Evolutionary conservation across 2,113 vertebrate species (phyloP), one percentile per base, ranked within the genome.

Genomic region (Chitala chitala): DNA sequence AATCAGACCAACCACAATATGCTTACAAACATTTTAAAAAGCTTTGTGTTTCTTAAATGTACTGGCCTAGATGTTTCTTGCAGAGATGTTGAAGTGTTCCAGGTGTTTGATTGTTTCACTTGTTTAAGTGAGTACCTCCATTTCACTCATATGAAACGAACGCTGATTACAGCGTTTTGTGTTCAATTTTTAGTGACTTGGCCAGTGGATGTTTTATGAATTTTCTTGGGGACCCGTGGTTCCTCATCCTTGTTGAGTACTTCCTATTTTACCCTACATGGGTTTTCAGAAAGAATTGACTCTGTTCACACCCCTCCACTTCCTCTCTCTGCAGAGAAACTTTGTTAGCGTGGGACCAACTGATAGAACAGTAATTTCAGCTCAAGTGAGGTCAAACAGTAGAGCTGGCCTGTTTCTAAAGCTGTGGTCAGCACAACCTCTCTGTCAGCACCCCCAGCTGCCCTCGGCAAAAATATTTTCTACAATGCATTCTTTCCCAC

Each of bases 251-350:
- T 26, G 13, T 10, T n/a, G 12, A 15, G 13, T n/a, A 4, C 66
- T 69, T 53, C 66, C 66, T 50, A 24, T 46, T 69, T 69, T 31
- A 33, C 68, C 40, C 17, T 53, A 69, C 15, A 53, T 33, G 68
- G 68, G 50, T 22, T 36, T 22, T 46, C 44, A 20, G 1, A 42
- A 51, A 29, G 26, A 5, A n/a, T 20, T 5, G 13, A 7, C 24
- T 38, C 48, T 10, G 1, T 9, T 2, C 7, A 76, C 1, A 77
- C 79, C 82, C 69, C 76, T 31, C 78, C 0, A 53, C 10, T 86
- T 88, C 85, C 85, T 87, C 77, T 77, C 78, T 77, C 70, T 83
- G 59, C 59, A 8, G 36, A 36, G 15, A 84, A 88, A 87, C 82
- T 83, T 78, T 50, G 76, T 72, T 63, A 40, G 68, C 24, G 42